phyloP scores from a whole-genome alignment of 2,797 vertebrate species.

The Sebastiscus tertius region DNA sequence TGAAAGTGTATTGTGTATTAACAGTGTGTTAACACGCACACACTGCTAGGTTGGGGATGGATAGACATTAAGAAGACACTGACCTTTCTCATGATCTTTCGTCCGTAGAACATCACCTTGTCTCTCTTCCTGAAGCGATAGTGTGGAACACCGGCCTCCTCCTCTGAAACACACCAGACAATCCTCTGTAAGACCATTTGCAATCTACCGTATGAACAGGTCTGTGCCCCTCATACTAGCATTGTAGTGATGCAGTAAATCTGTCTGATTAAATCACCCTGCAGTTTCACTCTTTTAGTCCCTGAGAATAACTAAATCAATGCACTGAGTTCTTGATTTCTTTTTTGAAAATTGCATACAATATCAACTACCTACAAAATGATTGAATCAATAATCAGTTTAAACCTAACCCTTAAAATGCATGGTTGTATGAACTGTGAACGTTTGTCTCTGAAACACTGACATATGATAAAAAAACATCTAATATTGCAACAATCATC shows the following conservation, averaged over 20 bases:
- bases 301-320: not conserved
- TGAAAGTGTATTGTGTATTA: too few species aligned
- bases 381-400: not conserved
- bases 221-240: not conserved
- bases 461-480: not conserved
- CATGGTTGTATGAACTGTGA: not conserved
- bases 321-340: not conserved
- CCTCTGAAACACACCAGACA: conserved; percentile 74
- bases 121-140: conserved; percentile 94
- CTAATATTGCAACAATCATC: not conserved
- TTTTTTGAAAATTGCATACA: not conserved
- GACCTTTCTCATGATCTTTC: conserved; percentile 97
- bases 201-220: not conserved
- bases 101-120: conserved; percentile 94
- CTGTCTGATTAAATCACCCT: not conserved
- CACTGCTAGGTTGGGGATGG: too few species aligned
- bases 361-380: not conserved
- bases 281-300: not conserved
- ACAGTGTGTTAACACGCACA: too few species aligned
- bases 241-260: not conserved
- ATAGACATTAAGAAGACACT: conserved; percentile 1
- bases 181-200: not conserved
- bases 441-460: not conserved
- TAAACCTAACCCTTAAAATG: not conserved
- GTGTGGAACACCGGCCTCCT: conserved; percentile 82